A percentile compares a stretch with the other conserved stretches of the same genome.
Evolutionary conservation across 2,797 vertebrate species (phyloP).

Genomic region (Gallinago stenura): DNA sequence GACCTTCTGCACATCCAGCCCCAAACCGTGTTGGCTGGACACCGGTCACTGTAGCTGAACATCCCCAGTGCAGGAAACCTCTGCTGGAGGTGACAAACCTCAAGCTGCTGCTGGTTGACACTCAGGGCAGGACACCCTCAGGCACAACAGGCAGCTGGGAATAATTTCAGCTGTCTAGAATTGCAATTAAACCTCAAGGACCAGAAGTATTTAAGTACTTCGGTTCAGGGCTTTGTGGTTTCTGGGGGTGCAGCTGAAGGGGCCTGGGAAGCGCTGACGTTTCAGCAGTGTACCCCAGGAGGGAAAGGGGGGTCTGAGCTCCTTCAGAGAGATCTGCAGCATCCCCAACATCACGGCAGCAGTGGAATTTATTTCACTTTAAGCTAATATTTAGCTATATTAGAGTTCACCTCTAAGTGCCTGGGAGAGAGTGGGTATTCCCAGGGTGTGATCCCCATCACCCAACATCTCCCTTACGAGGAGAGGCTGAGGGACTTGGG

Average conservation of each 20-base stretch:
- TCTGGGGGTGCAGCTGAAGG: neutral
- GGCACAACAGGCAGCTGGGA: neutral
- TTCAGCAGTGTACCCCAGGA: neutral
- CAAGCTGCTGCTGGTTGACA: neutral
- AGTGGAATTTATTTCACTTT: neutral
- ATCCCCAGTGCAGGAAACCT: neutral
- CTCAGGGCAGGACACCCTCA: neutral
- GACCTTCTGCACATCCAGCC: neutral
- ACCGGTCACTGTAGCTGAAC: neutral
- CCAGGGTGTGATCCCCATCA: neutral
- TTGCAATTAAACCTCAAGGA: neutral
- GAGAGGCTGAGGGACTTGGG: too few relatives aligned
- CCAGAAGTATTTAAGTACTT: neutral
- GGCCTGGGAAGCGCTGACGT: rapidly evolving
- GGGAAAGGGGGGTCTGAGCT: neutral
- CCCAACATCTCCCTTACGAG: too few relatives aligned
- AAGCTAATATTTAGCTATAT: neutral
- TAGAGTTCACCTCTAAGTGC: neutral
- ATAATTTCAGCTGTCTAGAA: neutral
- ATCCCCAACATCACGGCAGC: neutral
- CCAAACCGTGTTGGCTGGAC: rapidly evolving
- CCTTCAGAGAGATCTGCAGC: neutral
- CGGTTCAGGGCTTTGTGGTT: neutral
- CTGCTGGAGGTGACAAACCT: neutral
- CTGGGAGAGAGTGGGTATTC: neutral